Base-by-base conservation (phyloP, 1,140 invertebrate species). In the Drosophila navojoa region DNA sequence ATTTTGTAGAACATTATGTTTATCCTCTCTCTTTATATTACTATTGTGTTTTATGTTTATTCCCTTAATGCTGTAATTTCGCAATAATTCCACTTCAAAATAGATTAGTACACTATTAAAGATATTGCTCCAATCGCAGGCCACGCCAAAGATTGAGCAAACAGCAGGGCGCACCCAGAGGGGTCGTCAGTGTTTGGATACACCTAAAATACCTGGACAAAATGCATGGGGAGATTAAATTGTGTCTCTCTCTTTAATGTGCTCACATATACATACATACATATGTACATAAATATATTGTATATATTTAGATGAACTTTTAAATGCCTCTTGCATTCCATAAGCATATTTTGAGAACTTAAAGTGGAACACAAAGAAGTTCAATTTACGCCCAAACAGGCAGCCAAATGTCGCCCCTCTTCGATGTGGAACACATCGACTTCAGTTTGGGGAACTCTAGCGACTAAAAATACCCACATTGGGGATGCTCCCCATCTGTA, bases 331-430 rank as follows among this genome's bases (percentile, higher is more conserved):
- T 38, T 40, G 47, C 54, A 71, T 71, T 50, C 62, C 69, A 71
- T 71, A 71, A 66, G 58, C 69, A 71, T 71, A 71, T 71, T 71
- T 70, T 55, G 50, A 71, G 60, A 52, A 54, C 44, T 55, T 58
- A 32, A 71, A 71, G 53, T 71, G 62, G 69, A 71, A 53, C 69
- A 71, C 61, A 42, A 64, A 71, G 68, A 71, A 57, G 53, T 71
- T 66, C 15, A 25, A 25, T 9, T 13, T 22, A 22, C 11, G 16
- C 9, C 52, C 29, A 40, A 2, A 11, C 27, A 44, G 32, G 29
- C 53, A 49, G 53, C 29, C 32, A 52, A 52, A 25, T 58, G 64
- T 60, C 64, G 64, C 44, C 52, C 40, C 62, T 55, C 19, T 47
- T 55, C 52, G 53, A 66, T 55, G 47, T 32, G n/a, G 19, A 57